These are phyloP conservation scores for Clarias magur DNA, from an alignment of 2,113 vertebrate genomes.

Conservation along the genomic window DNA sequence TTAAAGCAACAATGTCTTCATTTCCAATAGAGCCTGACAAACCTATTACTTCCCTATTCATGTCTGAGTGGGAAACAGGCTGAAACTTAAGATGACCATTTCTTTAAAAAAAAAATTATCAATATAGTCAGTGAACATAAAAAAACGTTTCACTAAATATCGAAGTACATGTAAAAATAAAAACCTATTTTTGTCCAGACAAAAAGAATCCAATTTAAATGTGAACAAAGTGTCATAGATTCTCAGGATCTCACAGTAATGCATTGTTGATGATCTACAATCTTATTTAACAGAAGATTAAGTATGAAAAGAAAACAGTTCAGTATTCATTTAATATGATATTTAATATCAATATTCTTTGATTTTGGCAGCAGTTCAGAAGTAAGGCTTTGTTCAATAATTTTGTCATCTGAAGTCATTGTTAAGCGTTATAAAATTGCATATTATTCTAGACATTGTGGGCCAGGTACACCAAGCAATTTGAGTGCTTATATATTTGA, in stretches of 20 bases:
- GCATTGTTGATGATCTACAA: not conserved
- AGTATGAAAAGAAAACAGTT: not conserved
- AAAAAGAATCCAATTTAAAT: not conserved
- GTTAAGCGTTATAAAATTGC: not conserved
- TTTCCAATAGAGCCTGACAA: not conserved
- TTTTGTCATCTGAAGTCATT: conserved; percentile 15
- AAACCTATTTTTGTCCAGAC: not conserved
- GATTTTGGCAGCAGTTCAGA: not conserved
- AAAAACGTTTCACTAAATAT: not conserved
- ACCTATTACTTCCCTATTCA: not conserved
- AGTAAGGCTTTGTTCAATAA: not conserved
- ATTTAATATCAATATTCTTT: conserved; percentile 3
- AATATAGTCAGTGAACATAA: not conserved
- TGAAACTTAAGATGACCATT: not conserved
- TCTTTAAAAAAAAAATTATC: not conserved
- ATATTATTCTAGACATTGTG: not conserved
- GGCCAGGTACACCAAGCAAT: not conserved
- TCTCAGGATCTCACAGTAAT: not conserved
- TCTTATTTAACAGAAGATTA: not conserved
- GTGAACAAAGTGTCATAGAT: not conserved
- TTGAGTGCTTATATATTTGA: not conserved
- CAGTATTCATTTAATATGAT: not conserved
- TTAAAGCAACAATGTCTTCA: conserved; percentile 12
- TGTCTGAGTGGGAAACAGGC: not conserved
- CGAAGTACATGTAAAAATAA: not conserved